Evolutionary conservation across 2,888 invertebrate genomes (phyloP), one percentile per base, ranked within the genome.

Genomic region (Gastrophysa polygoni): DNA sequence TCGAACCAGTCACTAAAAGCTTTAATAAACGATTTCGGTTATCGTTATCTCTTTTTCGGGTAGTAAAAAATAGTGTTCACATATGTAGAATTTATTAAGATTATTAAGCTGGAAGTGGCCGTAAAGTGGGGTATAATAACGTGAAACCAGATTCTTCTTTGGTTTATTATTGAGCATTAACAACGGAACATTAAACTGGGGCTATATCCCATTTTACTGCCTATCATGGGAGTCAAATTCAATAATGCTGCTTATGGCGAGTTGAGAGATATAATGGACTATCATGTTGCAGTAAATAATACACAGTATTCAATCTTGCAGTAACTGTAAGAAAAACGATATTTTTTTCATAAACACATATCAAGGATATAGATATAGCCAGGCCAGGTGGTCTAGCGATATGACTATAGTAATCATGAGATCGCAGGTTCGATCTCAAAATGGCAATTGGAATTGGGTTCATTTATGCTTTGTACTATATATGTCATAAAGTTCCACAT

Each of bases 41-140:
- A 73, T 74, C 71, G 68, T 72, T 74, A 75, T 74, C 72, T 71
- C 68, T 67, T 71, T 61, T 67, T 67, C 70, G 68, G 4, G 65
- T 72, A 62, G 70, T 75, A 77, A 77, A 79, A 71, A 78, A 76
- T 77, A 76, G 75, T 78, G 77, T 78, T 77, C 78, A 77, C 78
- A 80, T 78, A 78, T 79, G 79, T 78, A 78, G 74, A 80, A 80
- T 79, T 79, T 80, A 80, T 78, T 79, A 78, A 78, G 79, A 76
- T 38, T 79, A 80, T 79, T 79, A 79, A 78, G 74, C 73, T 71
- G 74, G 77, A 77, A 79, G 76, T 76, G 78, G 74, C 73, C 71
- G 73, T 78, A 78, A 78, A 76, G 73, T 68, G 71, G 68, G 71
- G 68, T 56, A 58, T 63, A 59, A 56, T 68, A 73, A 73, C 72